phyloP scores from a whole-genome alignment of 2,113 vertebrate genomes.

The Toxotes chatareus region DNA sequence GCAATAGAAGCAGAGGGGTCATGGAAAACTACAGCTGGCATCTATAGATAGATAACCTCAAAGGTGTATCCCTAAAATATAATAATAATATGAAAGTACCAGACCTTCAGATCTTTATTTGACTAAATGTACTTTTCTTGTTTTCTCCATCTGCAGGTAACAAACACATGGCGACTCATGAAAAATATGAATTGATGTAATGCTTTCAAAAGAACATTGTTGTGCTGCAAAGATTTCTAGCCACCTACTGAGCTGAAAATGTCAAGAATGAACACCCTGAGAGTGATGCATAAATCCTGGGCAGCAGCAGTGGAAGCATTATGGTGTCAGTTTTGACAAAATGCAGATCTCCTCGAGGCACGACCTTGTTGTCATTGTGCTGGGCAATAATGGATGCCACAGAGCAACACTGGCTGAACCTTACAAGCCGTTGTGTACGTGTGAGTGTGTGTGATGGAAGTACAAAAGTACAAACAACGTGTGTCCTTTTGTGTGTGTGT shows the following conservation, averaged over 20 bases:
- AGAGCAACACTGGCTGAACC: slow-evolving; percentile 26
- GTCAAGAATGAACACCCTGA: slow-evolving; percentile 58
- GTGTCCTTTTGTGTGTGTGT: background rate
- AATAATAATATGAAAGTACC: too few species aligned
- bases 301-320: slow-evolving; percentile 19
- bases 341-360: slow-evolving; percentile 61
- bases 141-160: slow-evolving; percentile 6
- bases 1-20: too few species aligned
- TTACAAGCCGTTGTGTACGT: slow-evolving; percentile 15
- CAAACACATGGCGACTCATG: slow-evolving; percentile 4
- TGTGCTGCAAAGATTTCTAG: slow-evolving; percentile 48
- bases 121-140: slow-evolving; percentile 3
- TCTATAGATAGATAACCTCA: too few species aligned
- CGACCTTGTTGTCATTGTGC: slow-evolving; percentile 60
- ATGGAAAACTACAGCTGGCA: too few species aligned
- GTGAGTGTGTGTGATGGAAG: slow-evolving; percentile 8
- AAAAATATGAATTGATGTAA: slow-evolving; percentile 45
- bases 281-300: slow-evolving; percentile 53
- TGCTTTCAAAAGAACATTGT: slow-evolving; percentile 48
- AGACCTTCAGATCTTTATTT: slow-evolving; percentile 1
- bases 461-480: too few species aligned
- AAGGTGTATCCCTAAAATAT: too few species aligned
- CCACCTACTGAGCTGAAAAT: slow-evolving; percentile 68
- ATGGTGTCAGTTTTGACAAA: slow-evolving; percentile 58
- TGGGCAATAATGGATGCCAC: slow-evolving; percentile 54